Evolutionary conservation across 2,888 invertebrate species (phyloP), one percentile per base, ranked within the genome.

Genomic region (Tromatobia lineatoria): DNA sequence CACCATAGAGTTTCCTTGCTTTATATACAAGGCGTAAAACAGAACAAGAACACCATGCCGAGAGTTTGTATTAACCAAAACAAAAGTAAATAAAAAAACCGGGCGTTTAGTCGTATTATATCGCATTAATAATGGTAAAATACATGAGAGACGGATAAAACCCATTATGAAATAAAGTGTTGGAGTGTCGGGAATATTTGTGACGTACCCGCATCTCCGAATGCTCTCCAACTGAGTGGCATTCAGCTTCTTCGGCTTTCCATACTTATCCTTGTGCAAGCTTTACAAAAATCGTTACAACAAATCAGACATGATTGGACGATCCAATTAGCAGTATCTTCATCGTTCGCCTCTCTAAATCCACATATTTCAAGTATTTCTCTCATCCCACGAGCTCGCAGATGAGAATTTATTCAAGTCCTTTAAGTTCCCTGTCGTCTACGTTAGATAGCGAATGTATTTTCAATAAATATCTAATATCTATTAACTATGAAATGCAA

Each of bases 221-320:
- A 96, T 96, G 94, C 95, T 96, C 95, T 96, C 96, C 95, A 96
- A 96, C 95, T 96, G 96, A 95, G 95, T 95, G 94, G 95, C 95
- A 95, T 95, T 96, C 95, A 96, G 96, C 95, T 96, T 96, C 96
- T 96, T 96, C 94, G 96, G 96, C 95, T 96, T 96, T 94, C 96
- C 96, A 95, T 96, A 96, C 94, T 97, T 97, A 96, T 97, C 97
- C 96, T 97, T 97, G 95, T 97, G 97, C 96, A 95, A 96, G 96
- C 96, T 97, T 97, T 95, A 96, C 95, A 95, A 94, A 95, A 95
- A 95, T 90, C 86, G 90, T 92, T 91, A 92, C 86, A 90, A 87
- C 77, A 87, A 85, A 88, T 90, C 86, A 90, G 87, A 89, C 80
- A 88, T 82, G 64, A 81, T 54, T 29, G 80, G 47, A 70, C 34